Percentiles rank a stretch among this genome's conserved stretches.
Evolutionary conservation across 2,113 vertebrate species (phyloP).

Genomic region (Australoheros scitulus): DNA sequence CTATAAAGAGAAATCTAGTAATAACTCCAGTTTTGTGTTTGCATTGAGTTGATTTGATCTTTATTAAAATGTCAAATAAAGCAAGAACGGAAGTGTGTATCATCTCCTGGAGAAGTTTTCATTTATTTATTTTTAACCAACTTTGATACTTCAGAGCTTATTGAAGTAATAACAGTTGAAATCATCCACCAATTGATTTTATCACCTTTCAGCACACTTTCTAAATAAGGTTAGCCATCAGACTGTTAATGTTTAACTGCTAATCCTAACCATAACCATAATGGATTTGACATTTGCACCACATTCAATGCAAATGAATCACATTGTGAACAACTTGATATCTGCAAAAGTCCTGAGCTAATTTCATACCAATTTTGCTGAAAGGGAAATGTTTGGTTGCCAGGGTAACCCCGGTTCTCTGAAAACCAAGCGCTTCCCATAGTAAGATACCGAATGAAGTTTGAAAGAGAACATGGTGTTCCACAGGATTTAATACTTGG

Average conservation of each 20-base stretch:
- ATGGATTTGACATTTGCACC: neutral
- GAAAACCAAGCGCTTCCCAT: neutral
- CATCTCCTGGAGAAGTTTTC: neutral
- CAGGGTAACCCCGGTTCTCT: too few species aligned
- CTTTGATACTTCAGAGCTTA: neutral
- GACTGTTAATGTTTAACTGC: neutral
- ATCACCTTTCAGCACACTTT: neutral
- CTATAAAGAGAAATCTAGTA: neutral
- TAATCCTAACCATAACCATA: neutral
- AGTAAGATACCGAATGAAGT: neutral
- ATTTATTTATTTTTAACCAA: neutral
- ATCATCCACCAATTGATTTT: neutral
- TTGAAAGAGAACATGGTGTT: neutral
- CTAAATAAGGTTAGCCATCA: neutral
- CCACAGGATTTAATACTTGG: neutral
- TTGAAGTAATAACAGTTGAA: neutral
- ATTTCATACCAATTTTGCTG: neutral
- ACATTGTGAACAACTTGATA: neutral
- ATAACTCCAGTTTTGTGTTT: neutral
- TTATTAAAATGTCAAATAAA: neutral
- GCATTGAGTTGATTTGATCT: neutral
- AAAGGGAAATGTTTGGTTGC: neutral
- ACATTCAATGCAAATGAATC: neutral
- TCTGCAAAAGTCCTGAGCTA: neutral
- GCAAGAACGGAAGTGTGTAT: neutral